A percentile compares a stretch with the other conserved stretches of the same genome.
Evolutionary conservation across 2,888 invertebrate genomes (phyloP).

Genomic region (Gortyna flavago): DNA sequence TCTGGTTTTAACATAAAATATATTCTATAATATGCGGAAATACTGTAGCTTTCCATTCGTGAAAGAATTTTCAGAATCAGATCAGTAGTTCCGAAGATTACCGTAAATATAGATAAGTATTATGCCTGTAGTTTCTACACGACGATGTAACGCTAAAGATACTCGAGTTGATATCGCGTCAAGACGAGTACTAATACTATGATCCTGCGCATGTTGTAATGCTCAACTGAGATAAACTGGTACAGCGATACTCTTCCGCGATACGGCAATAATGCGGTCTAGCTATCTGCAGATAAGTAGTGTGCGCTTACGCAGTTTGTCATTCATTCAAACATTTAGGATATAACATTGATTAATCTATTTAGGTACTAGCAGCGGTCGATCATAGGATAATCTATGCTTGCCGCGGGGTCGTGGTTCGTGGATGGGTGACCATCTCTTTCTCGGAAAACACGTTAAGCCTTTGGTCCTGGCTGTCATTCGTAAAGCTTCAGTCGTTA

Average conservation of each 20-base stretch:
- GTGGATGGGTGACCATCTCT: not conserved
- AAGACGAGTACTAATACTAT: slow-evolving; percentile 35
- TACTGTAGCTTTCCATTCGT: not conserved
- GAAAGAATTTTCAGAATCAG: not conserved
- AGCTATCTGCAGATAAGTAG: slow-evolving; percentile 9
- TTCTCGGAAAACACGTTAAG: not conserved
- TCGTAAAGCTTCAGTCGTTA: not conserved
- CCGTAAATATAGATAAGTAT: not conserved
- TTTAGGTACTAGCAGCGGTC: not conserved
- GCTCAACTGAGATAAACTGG: slow-evolving; percentile 40
- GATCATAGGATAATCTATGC: not conserved
- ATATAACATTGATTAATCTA: not conserved
- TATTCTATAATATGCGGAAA: not conserved
- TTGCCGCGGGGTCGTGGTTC: not conserved
- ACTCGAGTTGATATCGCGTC: slow-evolving; percentile 3
- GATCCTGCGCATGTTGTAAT: slow-evolving; percentile 52
- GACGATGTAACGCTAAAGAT: slow-evolving; percentile 1
- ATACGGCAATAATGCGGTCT: slow-evolving; percentile 42
- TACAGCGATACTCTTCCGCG: slow-evolving; percentile 42
- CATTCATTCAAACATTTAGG: not conserved
- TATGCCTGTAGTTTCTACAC: not conserved
- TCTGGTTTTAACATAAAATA: too few relatives aligned
- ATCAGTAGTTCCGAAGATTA: not conserved
- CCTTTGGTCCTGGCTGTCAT: not conserved
- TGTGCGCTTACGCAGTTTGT: not conserved